Evolutionary conservation across 2,888 invertebrate species (phyloP), one percentile per base, ranked within the genome.

Genomic region (Microctonus hyperodae): DNA sequence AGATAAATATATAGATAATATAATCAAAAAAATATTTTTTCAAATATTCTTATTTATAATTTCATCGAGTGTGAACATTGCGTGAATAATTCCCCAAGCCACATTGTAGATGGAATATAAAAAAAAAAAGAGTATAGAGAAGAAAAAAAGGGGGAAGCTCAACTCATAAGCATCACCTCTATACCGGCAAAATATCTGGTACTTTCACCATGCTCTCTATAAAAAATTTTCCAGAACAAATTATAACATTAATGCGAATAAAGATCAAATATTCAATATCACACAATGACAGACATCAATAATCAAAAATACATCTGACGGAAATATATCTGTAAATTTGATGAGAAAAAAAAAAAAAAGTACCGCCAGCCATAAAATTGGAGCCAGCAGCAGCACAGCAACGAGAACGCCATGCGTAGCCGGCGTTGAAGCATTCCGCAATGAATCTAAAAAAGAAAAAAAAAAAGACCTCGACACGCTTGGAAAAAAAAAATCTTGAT

Each of bases 131-230:
- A 44, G 16, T 7, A n/a, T n/a, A n/a, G 16, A 44, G 16, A 44
- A n/a, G 6, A 16, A 16, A 7, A 44, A 7, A 16, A n/a, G 20
- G 16, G 44, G 44, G 37, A 37, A 44, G 44, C 44, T 44, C 44
- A 44, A 16, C 16, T 44, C 1, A 16, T 4, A 20, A 44, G 44
- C 20, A 44, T 44, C 28, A 10, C 22, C 48, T 61, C 28, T 67
- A 48, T n/a, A n/a, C 67, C 62, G 67, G 67, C 40, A 63, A 62
- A 67, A 67, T 63, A 53, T 37, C n/a, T n/a, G 63, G 7, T 44
- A 44, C 62, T 67, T 58, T 67, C 67, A 50, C 62, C 48, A 20
- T 62, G 33, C 20, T n/a, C 11, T 6, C n/a, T n/a, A n/a, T n/a
- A n/a, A 50, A 25, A 50, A 20, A 60, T 44, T 44, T 7, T 7